Percentiles rank a stretch among this genome's conserved stretches.
phyloP scores from a whole-genome alignment of 2,888 invertebrate species.

The Tyria jacobaeae region DNA sequence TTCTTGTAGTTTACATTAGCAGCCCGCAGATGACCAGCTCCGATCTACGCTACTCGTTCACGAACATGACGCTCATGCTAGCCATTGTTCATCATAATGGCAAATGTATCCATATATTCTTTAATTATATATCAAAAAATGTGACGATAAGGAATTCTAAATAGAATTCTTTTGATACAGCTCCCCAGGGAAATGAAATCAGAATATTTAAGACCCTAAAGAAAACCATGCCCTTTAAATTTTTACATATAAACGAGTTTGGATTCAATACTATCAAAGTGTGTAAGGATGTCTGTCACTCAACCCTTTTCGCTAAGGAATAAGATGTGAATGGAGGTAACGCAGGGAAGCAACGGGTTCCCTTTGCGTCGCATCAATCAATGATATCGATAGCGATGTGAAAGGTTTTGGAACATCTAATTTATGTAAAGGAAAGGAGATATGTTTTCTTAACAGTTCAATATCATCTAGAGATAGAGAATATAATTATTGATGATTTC shows the following conservation, averaged over 20 bases:
- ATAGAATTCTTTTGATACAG: background rate
- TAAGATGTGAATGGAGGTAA: constrained; percentile 13
- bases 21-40: too few relatives aligned
- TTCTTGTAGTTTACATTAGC: too few relatives aligned
- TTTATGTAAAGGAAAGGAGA: background rate
- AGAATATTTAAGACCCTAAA: background rate
- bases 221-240: constrained; percentile 10
- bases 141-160: background rate
- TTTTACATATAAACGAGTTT: constrained; percentile 17
- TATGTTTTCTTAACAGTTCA: background rate
- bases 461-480: background rate
- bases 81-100: too few relatives aligned
- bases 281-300: constrained; percentile 17
- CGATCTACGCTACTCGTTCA: too few relatives aligned
- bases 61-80: too few relatives aligned
- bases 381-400: constrained; percentile 30
- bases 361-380: constrained; percentile 42
- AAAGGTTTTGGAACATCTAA: constrained; percentile 8
- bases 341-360: constrained; percentile 22
- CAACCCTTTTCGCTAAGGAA: constrained; percentile 16
- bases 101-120: too few relatives aligned
- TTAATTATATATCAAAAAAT: too few relatives aligned
- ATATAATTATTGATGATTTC: too few relatives aligned
- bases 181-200: background rate
- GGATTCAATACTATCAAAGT: constrained; percentile 20